These are phyloP conservation scores for Alsophila aescularia DNA, from an alignment of 2,888 invertebrate species.

Conservation along the genomic window DNA sequence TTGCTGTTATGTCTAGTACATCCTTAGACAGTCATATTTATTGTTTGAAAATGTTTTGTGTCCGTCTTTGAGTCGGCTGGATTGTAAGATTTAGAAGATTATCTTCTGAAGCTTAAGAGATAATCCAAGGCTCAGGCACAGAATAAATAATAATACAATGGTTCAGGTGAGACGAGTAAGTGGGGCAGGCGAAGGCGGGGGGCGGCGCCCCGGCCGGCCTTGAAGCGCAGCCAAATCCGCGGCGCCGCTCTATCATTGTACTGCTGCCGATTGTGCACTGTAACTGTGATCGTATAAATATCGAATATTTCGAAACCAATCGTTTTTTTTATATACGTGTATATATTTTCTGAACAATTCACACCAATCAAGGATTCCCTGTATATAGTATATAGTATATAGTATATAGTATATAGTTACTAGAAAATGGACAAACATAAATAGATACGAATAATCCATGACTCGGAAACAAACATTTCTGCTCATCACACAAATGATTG, in stretches of 20 bases:
- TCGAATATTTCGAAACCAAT: neutral
- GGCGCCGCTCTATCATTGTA: neutral
- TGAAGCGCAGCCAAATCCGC: slow-evolving; percentile 7
- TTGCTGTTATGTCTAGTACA: slow-evolving; percentile 1
- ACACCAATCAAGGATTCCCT: too few species aligned
- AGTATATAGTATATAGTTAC: too few species aligned
- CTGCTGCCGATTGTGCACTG: neutral
- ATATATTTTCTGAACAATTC: too few species aligned
- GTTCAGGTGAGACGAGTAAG: slow-evolving; percentile 19
- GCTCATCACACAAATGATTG: too few species aligned
- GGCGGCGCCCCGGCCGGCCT: slow-evolving; percentile 8
- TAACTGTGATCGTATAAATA: neutral
- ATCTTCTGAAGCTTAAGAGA: slow-evolving; percentile 2
- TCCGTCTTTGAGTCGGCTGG: neutral
- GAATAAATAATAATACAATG: too few species aligned
- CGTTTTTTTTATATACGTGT: too few species aligned
- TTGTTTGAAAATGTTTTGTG: neutral
- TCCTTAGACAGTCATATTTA: neutral
- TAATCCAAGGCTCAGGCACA: slow-evolving; percentile 19
- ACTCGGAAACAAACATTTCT: too few species aligned
- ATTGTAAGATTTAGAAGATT: slow-evolving; percentile 11
- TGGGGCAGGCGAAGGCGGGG: slow-evolving; percentile 5
- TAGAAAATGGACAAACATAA: too few species aligned
- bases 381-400: too few species aligned
- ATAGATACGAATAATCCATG: too few species aligned